Conservation (phyloP, 2,113 vertebrate species). For the Phalacrocorax pelagicus region DNA sequence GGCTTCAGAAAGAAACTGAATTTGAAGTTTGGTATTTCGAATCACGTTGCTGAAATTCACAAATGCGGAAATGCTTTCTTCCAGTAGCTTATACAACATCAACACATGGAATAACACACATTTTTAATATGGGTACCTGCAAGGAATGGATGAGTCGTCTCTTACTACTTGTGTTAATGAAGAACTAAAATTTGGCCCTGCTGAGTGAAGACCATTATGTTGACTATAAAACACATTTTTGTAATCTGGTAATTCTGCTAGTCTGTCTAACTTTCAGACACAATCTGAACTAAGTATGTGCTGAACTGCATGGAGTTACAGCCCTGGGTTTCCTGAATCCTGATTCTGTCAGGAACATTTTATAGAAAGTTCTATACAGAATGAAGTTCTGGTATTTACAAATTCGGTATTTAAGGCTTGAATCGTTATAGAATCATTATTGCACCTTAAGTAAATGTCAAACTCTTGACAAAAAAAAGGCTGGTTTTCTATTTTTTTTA, state of each 20-base stretch:
- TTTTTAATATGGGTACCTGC: background rate
- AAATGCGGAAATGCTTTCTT: background rate
- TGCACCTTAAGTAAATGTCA: background rate
- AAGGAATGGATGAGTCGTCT: background rate
- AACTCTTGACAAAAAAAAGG: background rate
- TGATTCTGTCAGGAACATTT: background rate
- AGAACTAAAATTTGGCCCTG: background rate
- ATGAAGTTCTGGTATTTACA: background rate
- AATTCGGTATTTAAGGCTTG: background rate
- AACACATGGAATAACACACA: background rate
- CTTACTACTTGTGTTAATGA: background rate
- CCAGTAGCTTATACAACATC: background rate
- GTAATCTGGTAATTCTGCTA: background rate
- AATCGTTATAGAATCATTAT: background rate
- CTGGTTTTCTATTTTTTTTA: background rate
- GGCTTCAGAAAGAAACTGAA: background rate
- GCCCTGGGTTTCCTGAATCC: background rate
- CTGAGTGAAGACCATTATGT: background rate
- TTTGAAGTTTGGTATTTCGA: background rate
- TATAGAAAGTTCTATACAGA: background rate
- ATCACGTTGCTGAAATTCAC: background rate
- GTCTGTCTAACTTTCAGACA: background rate
- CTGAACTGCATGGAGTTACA: background rate
- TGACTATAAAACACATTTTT: background rate
- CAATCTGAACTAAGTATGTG: background rate